Conservation (phyloP, 2,113 vertebrate species). For the Gobio gobio region DNA sequence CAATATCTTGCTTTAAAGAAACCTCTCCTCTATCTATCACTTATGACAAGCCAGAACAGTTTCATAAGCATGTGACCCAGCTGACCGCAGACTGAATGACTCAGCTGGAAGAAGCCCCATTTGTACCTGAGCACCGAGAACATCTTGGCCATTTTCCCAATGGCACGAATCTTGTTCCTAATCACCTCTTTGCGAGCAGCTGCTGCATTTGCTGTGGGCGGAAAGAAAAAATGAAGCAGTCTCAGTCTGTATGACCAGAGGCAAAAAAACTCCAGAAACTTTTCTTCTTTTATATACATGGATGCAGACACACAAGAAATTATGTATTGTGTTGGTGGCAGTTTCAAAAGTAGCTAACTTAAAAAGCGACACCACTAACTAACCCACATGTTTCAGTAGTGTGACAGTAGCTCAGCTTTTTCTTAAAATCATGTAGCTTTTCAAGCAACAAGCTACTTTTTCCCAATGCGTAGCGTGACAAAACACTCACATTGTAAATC, state of each 20-base stretch:
- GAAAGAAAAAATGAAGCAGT: constrained; percentile 42
- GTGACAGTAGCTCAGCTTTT: neutral
- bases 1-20: neutral
- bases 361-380: neutral
- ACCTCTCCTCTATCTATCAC: neutral
- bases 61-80: constrained; percentile 17
- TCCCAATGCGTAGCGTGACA: neutral
- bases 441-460: neutral
- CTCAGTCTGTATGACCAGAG: constrained; percentile 12
- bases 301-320: neutral
- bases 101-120: constrained; percentile 24
- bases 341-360: neutral
- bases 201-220: constrained; percentile 78
- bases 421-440: neutral
- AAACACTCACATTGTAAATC: neutral
- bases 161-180: constrained; percentile 84
- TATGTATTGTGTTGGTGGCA: neutral
- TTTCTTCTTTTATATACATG: neutral
- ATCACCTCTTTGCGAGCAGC: constrained; percentile 84
- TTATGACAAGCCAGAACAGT: neutral
- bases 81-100: constrained; percentile 40
- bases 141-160: constrained; percentile 86
- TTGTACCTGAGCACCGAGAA: constrained; percentile 81
- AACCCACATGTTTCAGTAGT: neutral
- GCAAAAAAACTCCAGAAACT: constrained; percentile 12